A percentile compares a stretch with the other conserved stretches of the same genome.
Evolutionary conservation across 2,113 vertebrate genomes (phyloP).

Genomic region (Zosterops borbonicus): DNA sequence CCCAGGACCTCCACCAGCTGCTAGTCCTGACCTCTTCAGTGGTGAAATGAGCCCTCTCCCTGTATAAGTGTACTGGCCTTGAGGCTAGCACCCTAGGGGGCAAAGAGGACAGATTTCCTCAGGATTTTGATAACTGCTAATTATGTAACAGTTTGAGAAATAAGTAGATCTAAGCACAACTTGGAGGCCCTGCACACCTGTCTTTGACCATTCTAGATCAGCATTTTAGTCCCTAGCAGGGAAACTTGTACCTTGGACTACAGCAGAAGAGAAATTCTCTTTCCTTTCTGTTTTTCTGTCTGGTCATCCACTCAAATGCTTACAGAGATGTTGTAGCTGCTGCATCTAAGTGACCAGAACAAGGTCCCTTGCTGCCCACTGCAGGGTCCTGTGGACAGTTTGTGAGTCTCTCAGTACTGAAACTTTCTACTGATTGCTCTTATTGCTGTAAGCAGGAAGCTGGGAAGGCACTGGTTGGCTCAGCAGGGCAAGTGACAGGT

Average conservation of each 20-base stretch:
- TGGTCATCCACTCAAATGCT: neutral
- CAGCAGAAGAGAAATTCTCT: neutral
- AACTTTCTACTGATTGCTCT: neutral
- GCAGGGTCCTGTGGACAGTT: neutral
- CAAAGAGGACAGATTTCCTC: neutral
- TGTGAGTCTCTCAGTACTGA: neutral
- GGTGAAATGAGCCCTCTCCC: accelerated
- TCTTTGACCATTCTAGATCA: neutral
- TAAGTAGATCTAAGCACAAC: neutral
- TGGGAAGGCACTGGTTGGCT: neutral
- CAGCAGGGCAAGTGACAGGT: neutral
- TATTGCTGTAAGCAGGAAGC: neutral
- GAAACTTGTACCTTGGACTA: neutral
- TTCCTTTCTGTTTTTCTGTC: neutral
- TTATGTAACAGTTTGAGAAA: neutral
- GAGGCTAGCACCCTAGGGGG: neutral
- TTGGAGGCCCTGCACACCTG: neutral
- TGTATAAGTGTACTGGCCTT: neutral
- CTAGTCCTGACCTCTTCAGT: neutral
- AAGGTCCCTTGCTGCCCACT: neutral
- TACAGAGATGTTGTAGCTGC: neutral
- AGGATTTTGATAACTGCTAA: neutral
- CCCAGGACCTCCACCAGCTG: neutral
- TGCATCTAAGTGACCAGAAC: neutral
- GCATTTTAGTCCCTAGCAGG: neutral